Conservation (phyloP, 2,888 invertebrate genomes). For the Hemicrepidius hirtus region DNA sequence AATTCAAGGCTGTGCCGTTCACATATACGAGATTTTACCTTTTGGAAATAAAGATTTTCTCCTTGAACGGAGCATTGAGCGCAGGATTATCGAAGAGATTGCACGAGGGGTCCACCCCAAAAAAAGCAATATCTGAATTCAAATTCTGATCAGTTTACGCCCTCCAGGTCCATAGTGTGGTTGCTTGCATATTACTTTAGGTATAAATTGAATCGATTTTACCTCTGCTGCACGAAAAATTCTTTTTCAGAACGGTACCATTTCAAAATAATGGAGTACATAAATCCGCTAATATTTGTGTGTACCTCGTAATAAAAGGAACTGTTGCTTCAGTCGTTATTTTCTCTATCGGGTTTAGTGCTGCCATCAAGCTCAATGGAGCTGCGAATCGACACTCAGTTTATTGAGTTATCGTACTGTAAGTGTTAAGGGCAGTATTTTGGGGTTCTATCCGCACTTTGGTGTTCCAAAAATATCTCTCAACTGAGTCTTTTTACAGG, state of each 20-base stretch:
- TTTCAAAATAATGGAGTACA: conserved; percentile 2
- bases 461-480: too few relatives aligned
- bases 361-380: not conserved
- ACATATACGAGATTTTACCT: not conserved
- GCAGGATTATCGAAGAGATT: conserved; percentile 20
- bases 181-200: conserved; percentile 4
- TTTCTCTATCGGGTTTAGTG: conserved; percentile 1
- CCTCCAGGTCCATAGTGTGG: not conserved
- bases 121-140: conserved; percentile 15
- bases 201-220: conserved; percentile 5
- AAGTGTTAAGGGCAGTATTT: not conserved
- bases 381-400: not conserved
- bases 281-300: not conserved
- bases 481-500: too few relatives aligned
- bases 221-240: not conserved
- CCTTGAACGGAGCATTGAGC: conserved; percentile 14
- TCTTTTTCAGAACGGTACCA: too few relatives aligned
- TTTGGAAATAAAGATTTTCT: conserved; percentile 17
- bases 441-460: not conserved
- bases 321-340: conserved; percentile 17
- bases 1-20: conserved; percentile 1
- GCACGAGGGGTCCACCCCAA: conserved; percentile 8
- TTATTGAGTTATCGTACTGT: not conserved
- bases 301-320: conserved; percentile 15
- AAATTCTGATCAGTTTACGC: conserved; percentile 28